A percentile compares a stretch with the other conserved stretches of the same genome.
Conservation (phyloP, 2,888 invertebrate species). For the Epirrhoe tristata region DNA sequence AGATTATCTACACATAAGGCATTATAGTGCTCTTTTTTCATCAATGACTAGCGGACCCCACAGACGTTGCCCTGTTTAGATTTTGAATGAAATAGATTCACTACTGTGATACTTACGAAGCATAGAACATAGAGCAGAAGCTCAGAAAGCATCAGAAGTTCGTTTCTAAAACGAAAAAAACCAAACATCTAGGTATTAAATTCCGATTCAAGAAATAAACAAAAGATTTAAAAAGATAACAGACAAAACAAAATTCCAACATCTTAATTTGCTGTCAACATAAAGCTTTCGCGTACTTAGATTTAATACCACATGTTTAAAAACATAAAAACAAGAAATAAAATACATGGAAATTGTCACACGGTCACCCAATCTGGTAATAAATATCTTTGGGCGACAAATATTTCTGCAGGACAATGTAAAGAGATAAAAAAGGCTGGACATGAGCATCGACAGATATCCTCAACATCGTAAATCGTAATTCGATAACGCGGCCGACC, state of each 20-base stretch:
- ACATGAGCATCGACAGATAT: conserved; percentile 75
- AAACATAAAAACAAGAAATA: conserved; percentile 39
- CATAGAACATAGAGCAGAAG: not conserved
- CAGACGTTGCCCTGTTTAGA: no score
- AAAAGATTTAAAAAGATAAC: not conserved
- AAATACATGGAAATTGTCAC: conserved; percentile 37
- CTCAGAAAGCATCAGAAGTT: not conserved
- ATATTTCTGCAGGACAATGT: conserved; percentile 65
- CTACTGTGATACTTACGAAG: no score
- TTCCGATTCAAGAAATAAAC: not conserved
- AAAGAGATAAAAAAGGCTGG: conserved; percentile 66
- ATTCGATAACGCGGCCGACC: conserved; percentile 72
- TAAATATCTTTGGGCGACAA: conserved; percentile 47
- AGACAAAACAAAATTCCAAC: conserved; percentile 1
- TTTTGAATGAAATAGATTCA: no score
- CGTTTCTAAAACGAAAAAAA: not conserved
- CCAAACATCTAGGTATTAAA: not conserved
- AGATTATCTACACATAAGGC: no score
- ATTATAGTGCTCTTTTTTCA: no score
- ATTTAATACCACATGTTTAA: conserved; percentile 13
- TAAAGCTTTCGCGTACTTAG: not conserved
- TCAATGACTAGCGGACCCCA: no score
- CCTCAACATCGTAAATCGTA: conserved; percentile 74
- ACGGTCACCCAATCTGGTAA: conserved; percentile 43
- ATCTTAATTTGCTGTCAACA: conserved; percentile 4